Evolutionary conservation across 2,113 vertebrate species (phyloP), one percentile per base, ranked within the genome.

Genomic region (Campylomormyrus numenius): DNA sequence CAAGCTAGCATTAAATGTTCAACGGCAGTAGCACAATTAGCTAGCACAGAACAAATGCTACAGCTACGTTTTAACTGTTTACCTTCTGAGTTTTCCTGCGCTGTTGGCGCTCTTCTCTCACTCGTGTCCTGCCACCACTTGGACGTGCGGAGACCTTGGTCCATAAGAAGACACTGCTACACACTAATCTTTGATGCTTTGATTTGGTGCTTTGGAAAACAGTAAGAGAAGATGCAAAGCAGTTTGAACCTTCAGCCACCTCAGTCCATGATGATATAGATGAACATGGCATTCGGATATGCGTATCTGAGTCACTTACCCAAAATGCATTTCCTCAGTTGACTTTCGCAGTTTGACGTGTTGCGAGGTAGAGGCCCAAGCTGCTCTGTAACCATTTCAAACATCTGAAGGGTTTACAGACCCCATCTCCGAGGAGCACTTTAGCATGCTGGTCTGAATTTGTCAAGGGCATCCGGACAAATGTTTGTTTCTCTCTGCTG

Each of bases 261-360:
- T n/a, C 45, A 52, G 48, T 87, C 49, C 27, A 31, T 19, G 85
- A 87, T 50, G 13, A 50, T 50, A 13, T 52, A 19, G 35, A 83
- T 31, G 74, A 77, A 86, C 24, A 6, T 31, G 49, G 3, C 39
- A 91, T n/a, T 85, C 91, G 86, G 31, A 9, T 45, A 88, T 2
- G 19, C 19, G 19, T 56, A 62, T 86, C 74, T 91, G 58, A 66
- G 31, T 56, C 90, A 91, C 70, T 85, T 83, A 90, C 89, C 48
- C 53, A 50, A 88, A 90, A 90, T 90, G 84, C 48, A 48, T 84
- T 39, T 84, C 90, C 90, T 88, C 21, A 84, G 74, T 89, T 86
- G 88, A 53, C 49, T 90, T 50, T 86, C 21, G 31, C 13, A 31
- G 27, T n/a, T 85, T 66, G 35, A 49, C 10, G 10, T 19, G 27